phyloP scores from a whole-genome alignment of 1,140 invertebrate species.

The Papilio polytes region DNA sequence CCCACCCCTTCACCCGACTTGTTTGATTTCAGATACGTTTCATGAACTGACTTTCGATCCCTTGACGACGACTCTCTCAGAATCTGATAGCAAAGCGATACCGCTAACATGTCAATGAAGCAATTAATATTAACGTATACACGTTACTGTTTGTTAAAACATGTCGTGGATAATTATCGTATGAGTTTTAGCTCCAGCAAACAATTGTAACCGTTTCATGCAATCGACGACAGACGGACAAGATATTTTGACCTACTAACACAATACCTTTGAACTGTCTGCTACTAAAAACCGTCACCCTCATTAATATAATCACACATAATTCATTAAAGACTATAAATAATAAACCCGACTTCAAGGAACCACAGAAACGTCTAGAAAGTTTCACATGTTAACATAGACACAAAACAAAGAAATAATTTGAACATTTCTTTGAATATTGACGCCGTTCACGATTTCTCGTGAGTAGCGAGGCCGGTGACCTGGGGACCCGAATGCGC shows the following conservation, averaged over 20 bases:
- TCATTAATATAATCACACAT: not conserved
- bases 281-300: not conserved
- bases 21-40: constrained; percentile 8
- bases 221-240: not conserved
- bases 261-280: not conserved
- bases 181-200: no score
- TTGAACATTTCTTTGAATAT: not conserved
- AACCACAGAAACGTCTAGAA: not conserved
- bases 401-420: not conserved
- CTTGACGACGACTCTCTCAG: not conserved
- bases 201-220: no score
- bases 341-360: not conserved
- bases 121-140: not conserved
- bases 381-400: not conserved
- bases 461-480: not conserved
- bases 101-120: not conserved
- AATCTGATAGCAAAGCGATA: not conserved
- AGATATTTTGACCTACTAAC: not conserved
- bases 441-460: not conserved
- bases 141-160: not conserved
- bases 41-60: not conserved
- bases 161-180: not conserved
- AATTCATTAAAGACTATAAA: not conserved
- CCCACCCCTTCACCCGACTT: not conserved
- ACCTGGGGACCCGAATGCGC: not conserved